Conservation (phyloP, 2,113 vertebrate species). For the Scomber colias region DNA sequence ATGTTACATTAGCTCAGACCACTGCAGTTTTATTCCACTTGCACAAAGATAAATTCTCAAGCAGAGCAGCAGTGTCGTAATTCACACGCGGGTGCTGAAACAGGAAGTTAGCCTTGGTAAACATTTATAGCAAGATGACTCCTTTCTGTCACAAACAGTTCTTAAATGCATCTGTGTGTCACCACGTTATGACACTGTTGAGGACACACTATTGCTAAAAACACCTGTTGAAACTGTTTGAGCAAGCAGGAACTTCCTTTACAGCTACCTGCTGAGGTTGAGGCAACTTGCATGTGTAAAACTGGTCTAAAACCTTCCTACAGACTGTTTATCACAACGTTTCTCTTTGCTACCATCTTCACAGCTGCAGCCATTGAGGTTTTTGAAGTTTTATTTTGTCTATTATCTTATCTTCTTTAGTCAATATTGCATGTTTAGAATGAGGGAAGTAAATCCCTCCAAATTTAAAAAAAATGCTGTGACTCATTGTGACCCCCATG, state of each 20-base stretch:
- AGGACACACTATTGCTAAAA: neutral
- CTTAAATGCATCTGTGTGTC: neutral
- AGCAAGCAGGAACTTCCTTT: constrained; percentile 28
- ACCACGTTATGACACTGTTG: constrained; percentile 14
- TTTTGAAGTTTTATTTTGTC: neutral
- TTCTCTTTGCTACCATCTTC: neutral
- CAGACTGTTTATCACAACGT: neutral
- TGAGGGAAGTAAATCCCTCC: neutral
- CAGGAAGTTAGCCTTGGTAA: constrained; percentile 18
- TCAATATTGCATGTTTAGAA: neutral
- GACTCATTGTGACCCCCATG: neutral
- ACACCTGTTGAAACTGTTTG: constrained; percentile 46
- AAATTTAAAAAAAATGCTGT: constrained; percentile 9
- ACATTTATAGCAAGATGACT: constrained; percentile 7
- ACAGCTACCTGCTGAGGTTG: neutral
- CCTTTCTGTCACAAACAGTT: constrained; percentile 21
- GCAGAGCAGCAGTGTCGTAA: neutral
- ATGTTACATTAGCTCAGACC: neutral
- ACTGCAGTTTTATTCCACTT: neutral
- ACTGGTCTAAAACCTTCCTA: neutral
- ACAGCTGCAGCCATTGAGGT: neutral
- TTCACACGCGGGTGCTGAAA: constrained; percentile 19
- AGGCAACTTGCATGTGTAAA: constrained; percentile 24
- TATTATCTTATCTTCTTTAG: neutral
- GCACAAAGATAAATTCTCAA: neutral